These are phyloP conservation scores for Scotopteryx bipunctaria DNA, from an alignment of 2,888 invertebrate species.

Conservation along the genomic window DNA sequence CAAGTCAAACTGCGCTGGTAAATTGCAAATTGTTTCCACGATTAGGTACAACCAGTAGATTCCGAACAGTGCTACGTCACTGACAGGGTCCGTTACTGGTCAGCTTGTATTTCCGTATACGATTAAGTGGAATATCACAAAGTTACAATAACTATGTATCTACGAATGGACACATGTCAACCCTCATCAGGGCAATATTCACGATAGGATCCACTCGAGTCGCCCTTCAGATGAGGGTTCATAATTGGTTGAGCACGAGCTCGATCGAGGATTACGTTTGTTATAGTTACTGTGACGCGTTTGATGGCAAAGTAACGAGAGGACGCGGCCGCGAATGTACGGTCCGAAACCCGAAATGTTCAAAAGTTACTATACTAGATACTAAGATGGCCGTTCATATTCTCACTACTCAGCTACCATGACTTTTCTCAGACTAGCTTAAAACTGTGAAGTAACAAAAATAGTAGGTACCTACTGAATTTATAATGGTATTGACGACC, in stretches of 20 bases:
- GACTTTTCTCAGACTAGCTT: no score
- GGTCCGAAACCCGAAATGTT: slow-evolving; percentile 6
- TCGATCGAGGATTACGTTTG: slow-evolving; percentile 24
- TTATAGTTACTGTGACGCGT: slow-evolving; percentile 19
- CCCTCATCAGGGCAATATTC: slow-evolving; percentile 55
- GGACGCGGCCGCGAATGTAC: slow-evolving; percentile 9
- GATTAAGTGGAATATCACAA: slow-evolving; percentile 32
- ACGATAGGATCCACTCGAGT: slow-evolving; percentile 37
- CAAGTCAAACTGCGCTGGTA: slow-evolving; percentile 15
- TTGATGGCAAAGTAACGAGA: neutral
- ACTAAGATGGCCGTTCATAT: no score
- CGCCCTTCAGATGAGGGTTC: slow-evolving; percentile 35
- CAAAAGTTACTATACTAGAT: slow-evolving; percentile 13
- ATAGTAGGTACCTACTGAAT: no score
- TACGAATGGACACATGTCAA: slow-evolving; percentile 60
- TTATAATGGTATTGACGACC: no score
- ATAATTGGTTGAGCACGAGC: slow-evolving; percentile 34
- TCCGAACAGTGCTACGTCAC: slow-evolving; percentile 6
- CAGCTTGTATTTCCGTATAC: slow-evolving; percentile 21
- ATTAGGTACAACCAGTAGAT: slow-evolving; percentile 2
- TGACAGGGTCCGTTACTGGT: slow-evolving; percentile 10
- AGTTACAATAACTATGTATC: slow-evolving; percentile 50
- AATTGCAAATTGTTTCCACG: slow-evolving; percentile 7
- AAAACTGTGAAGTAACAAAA: no score
- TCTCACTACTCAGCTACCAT: no score